phyloP scores from a whole-genome alignment of 2,113 vertebrate genomes.

The Pelodiscus sinensis region DNA sequence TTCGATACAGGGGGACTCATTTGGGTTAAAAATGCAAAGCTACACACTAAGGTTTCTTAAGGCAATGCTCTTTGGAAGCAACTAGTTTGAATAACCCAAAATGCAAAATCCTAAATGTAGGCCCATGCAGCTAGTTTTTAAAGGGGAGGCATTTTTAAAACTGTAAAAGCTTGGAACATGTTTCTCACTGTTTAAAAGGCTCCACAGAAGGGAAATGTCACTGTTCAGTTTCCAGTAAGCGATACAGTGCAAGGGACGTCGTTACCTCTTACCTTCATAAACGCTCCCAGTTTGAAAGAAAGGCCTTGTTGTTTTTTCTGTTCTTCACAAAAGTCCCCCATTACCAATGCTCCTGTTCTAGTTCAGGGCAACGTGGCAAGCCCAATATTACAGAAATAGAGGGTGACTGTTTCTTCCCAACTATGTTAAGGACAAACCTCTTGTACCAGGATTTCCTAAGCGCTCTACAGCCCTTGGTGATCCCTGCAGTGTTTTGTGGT shows the following conservation, averaged over 20 bases:
- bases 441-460: background rate
- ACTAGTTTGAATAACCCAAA: background rate
- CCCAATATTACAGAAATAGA: rapidly evolving
- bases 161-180: rapidly evolving
- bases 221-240: background rate
- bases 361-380: background rate
- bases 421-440: rapidly evolving
- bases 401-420: background rate
- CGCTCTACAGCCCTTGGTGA: background rate
- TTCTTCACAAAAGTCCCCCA: background rate
- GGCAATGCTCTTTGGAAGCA: rapidly evolving
- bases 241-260: background rate
- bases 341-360: rapidly evolving
- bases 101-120: rapidly evolving
- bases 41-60: rapidly evolving
- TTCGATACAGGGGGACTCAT: background rate
- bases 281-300: background rate
- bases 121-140: rapidly evolving
- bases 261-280: background rate
- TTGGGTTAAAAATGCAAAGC: rapidly evolving
- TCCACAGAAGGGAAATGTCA: background rate
- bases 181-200: background rate
- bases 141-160: background rate
- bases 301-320: background rate
- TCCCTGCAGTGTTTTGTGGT: background rate